Base-by-base conservation (phyloP, 2,888 invertebrate species). In the Nomada fabriciana region DNA sequence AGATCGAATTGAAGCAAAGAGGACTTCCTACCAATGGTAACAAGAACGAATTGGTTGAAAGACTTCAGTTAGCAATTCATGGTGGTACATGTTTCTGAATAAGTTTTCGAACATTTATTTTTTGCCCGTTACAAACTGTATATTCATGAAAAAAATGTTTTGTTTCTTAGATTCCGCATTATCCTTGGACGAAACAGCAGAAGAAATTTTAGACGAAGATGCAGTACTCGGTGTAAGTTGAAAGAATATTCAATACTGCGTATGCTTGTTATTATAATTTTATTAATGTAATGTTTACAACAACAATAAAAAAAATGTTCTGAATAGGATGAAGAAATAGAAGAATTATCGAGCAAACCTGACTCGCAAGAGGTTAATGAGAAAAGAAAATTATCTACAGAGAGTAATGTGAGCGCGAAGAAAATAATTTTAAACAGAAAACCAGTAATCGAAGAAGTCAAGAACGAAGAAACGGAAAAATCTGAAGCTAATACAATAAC, bases 11-110 rank as follows among this genome's bases (percentile, higher is more conserved):
- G 73, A 98, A 98, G 94, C 94, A 96, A 82, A 96, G 97, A 91
- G 97, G 97, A 29, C 94, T 98, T 36, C 94, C 96, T 18, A 95
- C 96, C 11, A 94, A 96, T 67, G 98, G 98, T 7, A 97, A 98
- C 92, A 98, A 98, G 95, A 96, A 95, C 60, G 98, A 98, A 91
- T 94, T 98, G 71, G 95, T 97, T 59, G 96, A 97, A 86, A 95
- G 98, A 88, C 95, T 98, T 65, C 97, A 97, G 91, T 95, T 96
- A 11, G 95, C 95, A 1, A 92, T 95, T 88, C 96, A 95, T 77
- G 93, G 92, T 75, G 91, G 93, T 92, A 87, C 52, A 85, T 83
- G 78, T 69, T 77, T 65, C 52, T 86, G 10, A 76, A 20, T 72
- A 0, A 53, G 9, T 65, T 3, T 69, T 43, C 9, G 15, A 18